Evolutionary conservation across 1,140 invertebrate genomes (phyloP).

Genomic region (Leguminivora glycinivorella): DNA sequence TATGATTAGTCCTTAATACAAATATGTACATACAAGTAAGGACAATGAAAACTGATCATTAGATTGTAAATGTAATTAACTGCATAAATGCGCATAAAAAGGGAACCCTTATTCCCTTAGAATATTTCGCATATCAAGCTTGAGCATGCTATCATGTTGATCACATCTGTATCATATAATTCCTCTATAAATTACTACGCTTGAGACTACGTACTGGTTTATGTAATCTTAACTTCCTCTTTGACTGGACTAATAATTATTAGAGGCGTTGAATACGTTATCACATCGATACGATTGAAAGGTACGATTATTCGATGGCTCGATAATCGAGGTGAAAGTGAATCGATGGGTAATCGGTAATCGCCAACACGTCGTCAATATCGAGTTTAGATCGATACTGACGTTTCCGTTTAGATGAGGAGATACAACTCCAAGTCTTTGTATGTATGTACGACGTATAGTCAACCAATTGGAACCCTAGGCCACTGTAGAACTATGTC

Average conservation of each 20-base stretch:
- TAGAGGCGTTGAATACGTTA: slow-evolving; percentile 18
- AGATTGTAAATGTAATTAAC: no score
- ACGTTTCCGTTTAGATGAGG: slow-evolving; percentile 18
- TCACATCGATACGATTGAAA: slow-evolving; percentile 33
- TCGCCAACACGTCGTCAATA: slow-evolving; percentile 23
- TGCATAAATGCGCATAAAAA: no score
- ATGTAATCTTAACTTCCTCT: not conserved
- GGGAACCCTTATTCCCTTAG: no score
- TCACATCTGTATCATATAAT: no score
- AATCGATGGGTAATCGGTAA: slow-evolving; percentile 37
- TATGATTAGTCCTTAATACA: no score
- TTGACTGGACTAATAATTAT: slow-evolving; percentile 20
- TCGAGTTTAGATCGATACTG: slow-evolving; percentile 21
- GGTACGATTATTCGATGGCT: slow-evolving; percentile 37
- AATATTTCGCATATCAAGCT: no score
- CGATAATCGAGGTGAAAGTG: slow-evolving; percentile 41
- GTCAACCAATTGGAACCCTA: no score
- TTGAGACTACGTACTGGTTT: not conserved
- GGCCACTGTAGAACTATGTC: no score
- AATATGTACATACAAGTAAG: no score
- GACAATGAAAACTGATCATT: no score
- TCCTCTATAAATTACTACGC: no score
- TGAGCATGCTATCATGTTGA: no score
- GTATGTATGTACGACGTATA: not conserved
- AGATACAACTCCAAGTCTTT: slow-evolving; percentile 1